Evolutionary conservation across 2,888 invertebrate genomes (phyloP), one percentile per base, ranked within the genome.

Genomic region (Hydropsyche betteni): DNA sequence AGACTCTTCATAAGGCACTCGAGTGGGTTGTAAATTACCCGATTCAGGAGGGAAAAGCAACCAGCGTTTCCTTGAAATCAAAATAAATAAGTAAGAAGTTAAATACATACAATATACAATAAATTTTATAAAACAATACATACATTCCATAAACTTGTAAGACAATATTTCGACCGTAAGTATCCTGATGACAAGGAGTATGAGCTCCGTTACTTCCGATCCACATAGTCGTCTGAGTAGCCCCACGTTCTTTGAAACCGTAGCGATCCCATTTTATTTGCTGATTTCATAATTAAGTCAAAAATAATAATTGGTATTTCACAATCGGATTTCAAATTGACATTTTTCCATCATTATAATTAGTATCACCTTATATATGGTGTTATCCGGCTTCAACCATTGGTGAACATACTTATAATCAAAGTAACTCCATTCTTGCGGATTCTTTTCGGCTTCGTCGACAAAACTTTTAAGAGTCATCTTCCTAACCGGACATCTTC

Each of bases 1-100:
- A 0, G 98, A 98, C 84, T 98, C 98, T 87, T 98, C 98, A 85
- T 96, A 99, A 0, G 98, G 98, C 71, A 98, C 89, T 82, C 98
- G 89, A 0, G 94, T 94, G 38, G 94, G 91, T 80, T 91, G 90
- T 80, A 98, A 82, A 58, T 89, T 85, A 55, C 89, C 89, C 53
- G 92, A 88, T 76, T 90, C 89, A 6, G 97, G 96, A 5, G 97
- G 95, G 84, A 97, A 97, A 34, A 99, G 85, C 70, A 96, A 85
- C 99, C 99, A 99, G 68, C 91, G 88, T 85, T 99, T 99, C 81
- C 95, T 95, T 82, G 74, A 71, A 50, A 55, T 55, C 0, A 12
- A 1, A 10, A 12, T 53, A 53, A 53, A 12, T 5, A 53, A 53
- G 12, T 14, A 1, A 2, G 53, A 53, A 24, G 24, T 24, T 24